Evolutionary conservation across 1,140 invertebrate species (phyloP), one percentile per base, ranked within the genome.

Genomic region (Agrypnia vestita): DNA sequence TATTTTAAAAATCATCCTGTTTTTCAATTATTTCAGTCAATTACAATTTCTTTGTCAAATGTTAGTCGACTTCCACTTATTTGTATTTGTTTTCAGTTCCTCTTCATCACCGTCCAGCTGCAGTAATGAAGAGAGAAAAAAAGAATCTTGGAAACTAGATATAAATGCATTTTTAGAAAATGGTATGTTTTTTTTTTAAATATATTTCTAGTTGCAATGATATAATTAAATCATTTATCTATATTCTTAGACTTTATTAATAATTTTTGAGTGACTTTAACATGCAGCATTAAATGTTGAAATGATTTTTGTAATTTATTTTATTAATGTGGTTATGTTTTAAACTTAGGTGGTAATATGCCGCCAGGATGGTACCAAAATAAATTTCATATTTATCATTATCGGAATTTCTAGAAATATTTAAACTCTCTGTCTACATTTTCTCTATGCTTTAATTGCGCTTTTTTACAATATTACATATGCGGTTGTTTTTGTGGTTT

Each of bases 111-210:
- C 49, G 17, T 8, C 25, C 7, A 76, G 43, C 25, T 19, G 19
- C 4, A 61, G 7, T 11, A 46, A 8, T 47, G 74, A n/a, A 76
- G 55, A 61, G 43, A 44, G 35, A 10, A 76, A 35, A 21, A 76
- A 76, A 17, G 71, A 73, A 8, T 43, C 47, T 25, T 76, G 74
- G 74, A 76, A 61, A 49, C 17, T 43, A 15, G 74, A 76, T 8
- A 19, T 76, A 13, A 62, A 76, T 49, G 35, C 74, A 13, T 76
- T 62, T 47, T 76, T 76, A 44, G 12, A 59, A 62, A 61, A 76
- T 61, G 55, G 74, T 76, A 47, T 15, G 19, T 73, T 15, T 11
- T 25, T 19, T 43, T 64, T 44, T 13, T 13, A 35, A 13, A 67
- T 67, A 25, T 1, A 13, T 15, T 8, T 35, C 17, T 67, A 12